These are phyloP conservation scores for Mungos mungo DNA, from an alignment of 2,113 vertebrate genomes.

Conservation along the genomic window DNA sequence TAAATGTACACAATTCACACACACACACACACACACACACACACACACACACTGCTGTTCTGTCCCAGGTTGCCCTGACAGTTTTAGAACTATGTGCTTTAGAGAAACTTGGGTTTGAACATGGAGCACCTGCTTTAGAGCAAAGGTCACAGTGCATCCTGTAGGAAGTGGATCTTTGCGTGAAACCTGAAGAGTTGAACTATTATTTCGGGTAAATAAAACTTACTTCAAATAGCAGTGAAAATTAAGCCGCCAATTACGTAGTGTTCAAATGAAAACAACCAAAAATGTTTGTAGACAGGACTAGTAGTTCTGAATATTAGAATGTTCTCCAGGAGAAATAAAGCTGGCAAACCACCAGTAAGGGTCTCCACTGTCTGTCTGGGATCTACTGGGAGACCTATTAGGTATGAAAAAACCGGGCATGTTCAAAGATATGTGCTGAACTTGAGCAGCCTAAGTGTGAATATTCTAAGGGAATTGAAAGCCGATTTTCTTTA, in stretches of 20 bases:
- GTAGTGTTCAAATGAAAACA: neutral
- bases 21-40: no score
- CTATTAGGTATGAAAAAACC: neutral
- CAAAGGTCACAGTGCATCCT: neutral
- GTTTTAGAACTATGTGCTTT: neutral
- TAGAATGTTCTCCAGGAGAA: neutral
- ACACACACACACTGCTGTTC: neutral
- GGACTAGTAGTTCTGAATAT: neutral
- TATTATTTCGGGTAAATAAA: neutral
- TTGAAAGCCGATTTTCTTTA: neutral
- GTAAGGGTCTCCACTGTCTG: neutral
- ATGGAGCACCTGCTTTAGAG: neutral
- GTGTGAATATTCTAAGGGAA: neutral
- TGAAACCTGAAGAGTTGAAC: neutral
- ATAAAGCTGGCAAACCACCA: neutral
- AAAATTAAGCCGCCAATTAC: neutral
- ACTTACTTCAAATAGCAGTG: neutral
- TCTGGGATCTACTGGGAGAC: neutral
- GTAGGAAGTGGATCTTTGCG: neutral
- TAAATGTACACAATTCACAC: neutral
- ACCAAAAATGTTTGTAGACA: neutral
- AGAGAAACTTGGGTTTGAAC: neutral
- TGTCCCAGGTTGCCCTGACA: neutral
- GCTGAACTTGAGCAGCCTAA: neutral
- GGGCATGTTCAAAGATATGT: neutral